phyloP scores from a whole-genome alignment of 2,797 vertebrate species.

The Anguilla megastoma region DNA sequence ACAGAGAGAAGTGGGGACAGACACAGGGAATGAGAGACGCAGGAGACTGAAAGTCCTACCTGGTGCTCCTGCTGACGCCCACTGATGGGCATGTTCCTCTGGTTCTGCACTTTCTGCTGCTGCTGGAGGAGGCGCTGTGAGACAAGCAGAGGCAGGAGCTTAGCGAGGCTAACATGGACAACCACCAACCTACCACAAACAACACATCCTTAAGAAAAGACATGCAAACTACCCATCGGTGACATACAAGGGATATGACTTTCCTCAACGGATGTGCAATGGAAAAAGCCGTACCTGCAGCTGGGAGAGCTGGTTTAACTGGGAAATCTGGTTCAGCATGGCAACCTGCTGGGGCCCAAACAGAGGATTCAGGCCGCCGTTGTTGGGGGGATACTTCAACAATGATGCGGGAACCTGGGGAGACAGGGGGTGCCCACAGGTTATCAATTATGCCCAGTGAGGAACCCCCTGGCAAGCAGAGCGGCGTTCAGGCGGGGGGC shows the following conservation, averaged over 20 bases:
- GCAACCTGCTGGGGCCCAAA: slow-evolving; percentile 97
- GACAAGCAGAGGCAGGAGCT: not conserved
- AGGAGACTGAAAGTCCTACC: slow-evolving; percentile 54
- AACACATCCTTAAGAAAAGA: not conserved
- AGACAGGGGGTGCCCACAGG: slow-evolving; percentile 21
- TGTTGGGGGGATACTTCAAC: slow-evolving; percentile 95
- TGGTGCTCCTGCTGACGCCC: slow-evolving; percentile 86
- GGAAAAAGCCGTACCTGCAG: slow-evolving; percentile 27
- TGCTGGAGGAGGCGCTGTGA: slow-evolving; percentile 87
- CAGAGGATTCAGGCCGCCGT: slow-evolving; percentile 87
- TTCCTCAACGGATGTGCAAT: not conserved
- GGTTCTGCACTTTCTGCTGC: slow-evolving; percentile 90
- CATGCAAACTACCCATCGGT: not conserved
- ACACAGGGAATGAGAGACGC: not conserved
- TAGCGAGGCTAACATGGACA: not conserved
- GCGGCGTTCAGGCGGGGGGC: not conserved
- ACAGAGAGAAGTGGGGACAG: not conserved
- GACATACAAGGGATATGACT: not conserved
- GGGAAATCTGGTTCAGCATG: slow-evolving; percentile 95
- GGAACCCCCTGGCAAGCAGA: not conserved
- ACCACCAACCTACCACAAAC: not conserved
- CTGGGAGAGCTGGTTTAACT: slow-evolving; percentile 90
- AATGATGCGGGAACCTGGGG: slow-evolving; percentile 90
- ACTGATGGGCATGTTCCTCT: slow-evolving; percentile 82
- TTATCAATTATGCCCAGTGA: not conserved